phyloP scores from a whole-genome alignment of 2,113 vertebrate species.

The Bagarius yarrelli region DNA sequence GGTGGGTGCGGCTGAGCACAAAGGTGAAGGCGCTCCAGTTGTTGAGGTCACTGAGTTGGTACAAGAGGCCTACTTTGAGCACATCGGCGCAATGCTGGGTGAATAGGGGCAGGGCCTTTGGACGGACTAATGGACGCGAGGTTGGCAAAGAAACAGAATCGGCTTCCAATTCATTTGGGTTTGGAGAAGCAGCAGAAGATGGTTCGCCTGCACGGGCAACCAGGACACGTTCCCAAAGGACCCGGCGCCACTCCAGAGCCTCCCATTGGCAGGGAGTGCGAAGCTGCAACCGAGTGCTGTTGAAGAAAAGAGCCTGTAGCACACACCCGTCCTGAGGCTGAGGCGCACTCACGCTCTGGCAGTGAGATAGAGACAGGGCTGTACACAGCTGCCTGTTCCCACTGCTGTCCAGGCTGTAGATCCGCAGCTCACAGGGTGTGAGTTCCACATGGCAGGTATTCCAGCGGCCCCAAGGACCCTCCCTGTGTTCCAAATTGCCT shows the following conservation, averaged over 20 bases:
- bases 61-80: slow-evolving; percentile 85
- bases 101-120: slow-evolving; percentile 73
- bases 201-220: slow-evolving; percentile 61
- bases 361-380: slow-evolving; percentile 82
- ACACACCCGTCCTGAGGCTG: slow-evolving; percentile 79
- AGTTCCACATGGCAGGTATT: slow-evolving; percentile 86
- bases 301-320: slow-evolving; percentile 84
- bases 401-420: slow-evolving; percentile 88
- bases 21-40: slow-evolving; percentile 93
- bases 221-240: slow-evolving; percentile 85
- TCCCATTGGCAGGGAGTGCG: slow-evolving; percentile 86
- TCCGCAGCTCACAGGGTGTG: slow-evolving; percentile 81
- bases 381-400: slow-evolving; percentile 84
- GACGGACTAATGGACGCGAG: slow-evolving; percentile 65
- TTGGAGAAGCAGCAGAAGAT: slow-evolving; percentile 35
- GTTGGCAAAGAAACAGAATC: slow-evolving; percentile 46
- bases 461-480: slow-evolving; percentile 84
- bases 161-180: slow-evolving; percentile 20
- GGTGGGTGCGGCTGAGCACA: slow-evolving; percentile 79
- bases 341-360: slow-evolving; percentile 82
- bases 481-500: slow-evolving; percentile 85
- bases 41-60: slow-evolving; percentile 83
- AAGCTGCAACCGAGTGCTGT: slow-evolving; percentile 84
- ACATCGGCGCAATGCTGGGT: slow-evolving; percentile 75
- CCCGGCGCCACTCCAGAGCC: slow-evolving; percentile 86